Percentiles rank a stretch among this genome's conserved stretches.
These are phyloP conservation scores for Coecobrya sp. DNA, from an alignment of 2,888 invertebrate species.

Conservation along the genomic window DNA sequence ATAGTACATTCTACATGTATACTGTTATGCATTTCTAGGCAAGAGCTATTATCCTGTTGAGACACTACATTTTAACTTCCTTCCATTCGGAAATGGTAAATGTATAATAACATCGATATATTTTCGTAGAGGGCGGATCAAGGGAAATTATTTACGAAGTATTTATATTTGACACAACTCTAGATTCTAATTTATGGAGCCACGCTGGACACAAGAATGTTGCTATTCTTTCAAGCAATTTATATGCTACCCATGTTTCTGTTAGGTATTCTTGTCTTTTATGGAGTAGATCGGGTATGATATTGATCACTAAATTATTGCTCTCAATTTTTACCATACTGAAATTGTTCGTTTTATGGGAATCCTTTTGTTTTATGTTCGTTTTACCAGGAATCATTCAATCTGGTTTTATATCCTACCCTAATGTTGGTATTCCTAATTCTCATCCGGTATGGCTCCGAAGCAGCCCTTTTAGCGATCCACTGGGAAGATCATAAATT, in stretches of 20 bases:
- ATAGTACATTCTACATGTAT: neutral
- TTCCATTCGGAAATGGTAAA: slow-evolving; percentile 82
- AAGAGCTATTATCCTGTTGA: slow-evolving; percentile 76
- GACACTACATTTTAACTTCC: slow-evolving; percentile 69
- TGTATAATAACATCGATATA: too few species aligned
- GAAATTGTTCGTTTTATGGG: neutral
- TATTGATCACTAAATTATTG: neutral
- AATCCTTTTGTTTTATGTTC: slow-evolving; percentile 20
- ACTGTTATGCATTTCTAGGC: slow-evolving; percentile 68
- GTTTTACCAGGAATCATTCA: slow-evolving; percentile 72
- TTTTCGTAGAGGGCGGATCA: too few species aligned
- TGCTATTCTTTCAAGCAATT: slow-evolving; percentile 80
- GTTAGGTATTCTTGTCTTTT: slow-evolving; percentile 77
- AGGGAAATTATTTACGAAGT: neutral
- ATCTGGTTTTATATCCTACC: slow-evolving; percentile 78
- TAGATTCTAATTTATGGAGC: slow-evolving; percentile 80
- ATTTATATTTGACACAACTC: neutral
- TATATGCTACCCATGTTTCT: slow-evolving; percentile 82
- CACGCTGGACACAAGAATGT: slow-evolving; percentile 78
- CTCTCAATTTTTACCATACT: neutral
- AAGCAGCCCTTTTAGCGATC: slow-evolving; percentile 70
- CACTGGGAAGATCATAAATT: slow-evolving; percentile 80
- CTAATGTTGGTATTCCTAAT: slow-evolving; percentile 77
- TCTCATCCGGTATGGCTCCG: slow-evolving; percentile 78
- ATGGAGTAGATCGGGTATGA: slow-evolving; percentile 80